phyloP scores from a whole-genome alignment of 1,140 invertebrate genomes.

The Caenorhabditis briggsae region DNA sequence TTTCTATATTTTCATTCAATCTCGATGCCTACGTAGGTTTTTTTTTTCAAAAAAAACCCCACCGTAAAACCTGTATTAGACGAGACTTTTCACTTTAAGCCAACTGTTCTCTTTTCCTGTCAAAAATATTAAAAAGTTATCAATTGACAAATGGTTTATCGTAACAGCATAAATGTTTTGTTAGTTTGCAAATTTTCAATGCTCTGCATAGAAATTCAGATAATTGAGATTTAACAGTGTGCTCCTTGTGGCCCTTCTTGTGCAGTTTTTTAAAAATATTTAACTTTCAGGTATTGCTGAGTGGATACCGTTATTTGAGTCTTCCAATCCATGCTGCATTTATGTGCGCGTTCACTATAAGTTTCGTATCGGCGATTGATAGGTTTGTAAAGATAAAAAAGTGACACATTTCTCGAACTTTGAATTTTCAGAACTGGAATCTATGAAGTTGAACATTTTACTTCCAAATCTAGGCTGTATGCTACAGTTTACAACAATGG shows the following conservation, averaged over 20 bases:
- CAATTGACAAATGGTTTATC: too few species aligned
- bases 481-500: slow-evolving; percentile 46
- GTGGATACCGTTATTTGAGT: slow-evolving; percentile 57
- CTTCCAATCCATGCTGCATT: slow-evolving; percentile 64
- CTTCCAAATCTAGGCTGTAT: slow-evolving; percentile 23
- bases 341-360: slow-evolving; percentile 57
- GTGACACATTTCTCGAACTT: background rate
- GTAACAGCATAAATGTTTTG: too few species aligned
- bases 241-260: too few species aligned
- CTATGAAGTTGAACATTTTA: slow-evolving; percentile 49
- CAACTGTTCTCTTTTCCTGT: too few species aligned
- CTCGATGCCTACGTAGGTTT: slow-evolving; percentile 26
- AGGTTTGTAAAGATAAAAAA: slow-evolving; percentile 14
- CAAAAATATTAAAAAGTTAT: too few species aligned
- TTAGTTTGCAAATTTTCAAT: too few species aligned
- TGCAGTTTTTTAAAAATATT: background rate
- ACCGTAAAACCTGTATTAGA: too few species aligned
- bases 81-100: too few species aligned
- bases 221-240: too few species aligned
- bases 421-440: slow-evolving; percentile 57
- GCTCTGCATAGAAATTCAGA: too few species aligned
- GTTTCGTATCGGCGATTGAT: slow-evolving; percentile 57
- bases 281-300: slow-evolving; percentile 45
- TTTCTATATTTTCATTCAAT: slow-evolving; percentile 32
- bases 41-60: background rate